Percentiles rank a stretch among this genome's conserved stretches.
Evolutionary conservation across 2,113 vertebrate genomes (phyloP).

Genomic region (Monopterus albus): DNA sequence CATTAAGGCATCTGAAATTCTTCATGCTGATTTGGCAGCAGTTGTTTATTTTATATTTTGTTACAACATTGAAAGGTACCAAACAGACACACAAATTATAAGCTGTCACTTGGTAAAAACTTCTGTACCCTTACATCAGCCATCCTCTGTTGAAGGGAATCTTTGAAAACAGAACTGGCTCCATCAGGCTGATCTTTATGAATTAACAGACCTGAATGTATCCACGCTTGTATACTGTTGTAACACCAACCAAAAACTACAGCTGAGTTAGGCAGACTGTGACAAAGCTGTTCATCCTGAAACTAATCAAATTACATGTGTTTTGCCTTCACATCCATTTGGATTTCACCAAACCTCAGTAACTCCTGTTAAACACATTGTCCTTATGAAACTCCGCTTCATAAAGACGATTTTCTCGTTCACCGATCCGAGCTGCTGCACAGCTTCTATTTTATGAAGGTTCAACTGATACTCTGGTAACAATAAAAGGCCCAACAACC

Average conservation of each 20-base stretch:
- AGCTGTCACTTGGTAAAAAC: neutral
- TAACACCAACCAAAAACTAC: neutral
- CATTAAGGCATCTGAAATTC: slow-evolving; percentile 24
- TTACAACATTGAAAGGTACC: slow-evolving; percentile 2
- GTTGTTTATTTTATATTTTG: slow-evolving; percentile 42
- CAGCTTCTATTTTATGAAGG: slow-evolving; percentile 2
- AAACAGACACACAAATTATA: neutral
- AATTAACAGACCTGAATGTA: neutral
- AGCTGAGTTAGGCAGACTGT: neutral
- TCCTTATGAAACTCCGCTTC: neutral
- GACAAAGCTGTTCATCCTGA: neutral
- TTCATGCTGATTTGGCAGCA: slow-evolving; percentile 31
- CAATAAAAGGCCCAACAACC: slow-evolving; percentile 7
- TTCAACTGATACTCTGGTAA: slow-evolving; percentile 11
- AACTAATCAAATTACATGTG: neutral
- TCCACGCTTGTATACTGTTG: neutral
- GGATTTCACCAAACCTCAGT: neutral
- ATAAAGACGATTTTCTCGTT: slow-evolving; percentile 2
- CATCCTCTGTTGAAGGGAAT: neutral
- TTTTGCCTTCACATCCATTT: neutral
- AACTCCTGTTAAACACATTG: neutral
- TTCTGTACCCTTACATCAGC: neutral
- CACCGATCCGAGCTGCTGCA: slow-evolving; percentile 5
- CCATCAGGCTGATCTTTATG: neutral
- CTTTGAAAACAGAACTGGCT: neutral